Base-by-base conservation (phyloP, 2,888 invertebrate species). In the Scaptomyza flava region DNA sequence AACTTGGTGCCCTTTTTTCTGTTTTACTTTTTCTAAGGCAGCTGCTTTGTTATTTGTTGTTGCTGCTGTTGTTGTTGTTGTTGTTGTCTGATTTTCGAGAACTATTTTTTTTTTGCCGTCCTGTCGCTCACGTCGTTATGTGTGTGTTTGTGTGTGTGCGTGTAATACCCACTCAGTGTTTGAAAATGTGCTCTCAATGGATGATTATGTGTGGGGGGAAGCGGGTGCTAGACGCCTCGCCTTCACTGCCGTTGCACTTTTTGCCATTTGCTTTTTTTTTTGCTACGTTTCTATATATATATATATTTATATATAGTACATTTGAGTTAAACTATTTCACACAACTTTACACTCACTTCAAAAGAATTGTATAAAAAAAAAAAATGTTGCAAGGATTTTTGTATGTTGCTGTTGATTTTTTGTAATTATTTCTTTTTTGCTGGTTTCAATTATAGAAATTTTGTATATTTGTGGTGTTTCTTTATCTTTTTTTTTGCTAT, bases 221-320 rank as follows among this genome's bases (percentile, higher is more conserved):
- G 62, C 23, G 33, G 43, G 48, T 51, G 67, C 79, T 76, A 82
- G 87, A 82, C 79, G 68, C 80, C 78, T 77, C 64, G 72, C 70
- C 75, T 68, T 72, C 54, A 59, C 60, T 56, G 67, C 58, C 45
- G 60, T 62, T 79, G 82, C 79, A 76, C 66, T 79, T 84, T 85
- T 81, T 71, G 63, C 59, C 50, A 64, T 67, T 71, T 57, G 68
- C 73, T 76, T 31, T 42, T 48, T 11, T 9, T 20, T 43, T 42
- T 27, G n/a, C 23, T 34, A 43, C 43, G 34, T 46, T 46, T 34
- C 17, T 47, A 43, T 41, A 42, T 17, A 17, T 54, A 20, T 42
- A 14, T 38, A 7, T 38, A 14, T n/a, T 17, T 1, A 17, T 17
- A 17, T 17, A 17, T 17, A n/a, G 11, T 36, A 6, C 7, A 7